A percentile compares a stretch with the other conserved stretches of the same genome.
phyloP scores from a whole-genome alignment of 2,113 vertebrate species.

The Tetrax tetrax region DNA sequence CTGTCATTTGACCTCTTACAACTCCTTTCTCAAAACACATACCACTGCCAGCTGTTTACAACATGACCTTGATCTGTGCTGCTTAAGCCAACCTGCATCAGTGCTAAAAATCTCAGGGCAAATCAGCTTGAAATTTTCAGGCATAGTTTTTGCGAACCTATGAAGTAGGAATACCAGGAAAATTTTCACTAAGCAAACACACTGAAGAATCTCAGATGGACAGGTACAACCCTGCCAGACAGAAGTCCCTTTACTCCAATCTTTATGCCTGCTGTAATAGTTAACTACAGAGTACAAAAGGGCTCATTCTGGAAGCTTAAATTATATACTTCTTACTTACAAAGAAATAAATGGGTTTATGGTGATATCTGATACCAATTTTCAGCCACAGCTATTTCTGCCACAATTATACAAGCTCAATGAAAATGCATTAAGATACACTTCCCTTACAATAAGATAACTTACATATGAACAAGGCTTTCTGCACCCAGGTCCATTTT shows the following conservation, averaged over 20 bases:
- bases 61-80: neutral
- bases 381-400: conserved; percentile 1
- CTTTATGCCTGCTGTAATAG: neutral
- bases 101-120: neutral
- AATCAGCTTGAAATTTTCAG: neutral
- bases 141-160: neutral
- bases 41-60: neutral
- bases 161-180: neutral
- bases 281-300: neutral
- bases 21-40: neutral
- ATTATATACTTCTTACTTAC: neutral
- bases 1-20: neutral
- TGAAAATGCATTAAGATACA: neutral
- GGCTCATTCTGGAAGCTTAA: neutral
- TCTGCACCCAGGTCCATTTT: neutral
- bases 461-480: neutral
- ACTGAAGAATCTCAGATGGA: neutral
- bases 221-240: neutral
- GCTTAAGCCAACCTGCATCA: neutral
- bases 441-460: neutral
- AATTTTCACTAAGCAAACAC: neutral
- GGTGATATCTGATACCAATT: neutral
- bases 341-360: neutral
- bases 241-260: neutral
- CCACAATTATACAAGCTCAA: neutral